phyloP scores from a whole-genome alignment of 2,888 invertebrate species.

The Hololepta plana region DNA sequence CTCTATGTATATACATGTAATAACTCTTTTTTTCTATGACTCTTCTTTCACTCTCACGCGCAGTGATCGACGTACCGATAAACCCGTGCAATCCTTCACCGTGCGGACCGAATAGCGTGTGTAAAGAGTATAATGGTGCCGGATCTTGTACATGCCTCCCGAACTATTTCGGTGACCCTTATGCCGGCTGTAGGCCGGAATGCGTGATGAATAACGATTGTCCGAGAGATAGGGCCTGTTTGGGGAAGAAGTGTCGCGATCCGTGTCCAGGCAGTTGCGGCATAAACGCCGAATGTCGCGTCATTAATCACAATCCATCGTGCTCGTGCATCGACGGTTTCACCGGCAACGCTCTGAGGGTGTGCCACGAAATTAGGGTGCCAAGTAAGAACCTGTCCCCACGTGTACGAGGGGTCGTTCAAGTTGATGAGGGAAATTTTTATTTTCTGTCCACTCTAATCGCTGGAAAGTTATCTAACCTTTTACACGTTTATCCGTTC shows the following conservation, averaged over 20 bases:
- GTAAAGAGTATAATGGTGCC: slow-evolving; percentile 54
- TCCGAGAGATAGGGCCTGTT: slow-evolving; percentile 49
- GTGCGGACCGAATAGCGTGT: slow-evolving; percentile 63
- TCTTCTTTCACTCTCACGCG: no score
- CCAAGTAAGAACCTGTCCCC: slow-evolving; percentile 22
- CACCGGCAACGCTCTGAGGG: slow-evolving; percentile 50
- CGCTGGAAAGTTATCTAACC: no score
- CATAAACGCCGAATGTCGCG: slow-evolving; percentile 55
- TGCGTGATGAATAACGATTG: slow-evolving; percentile 65
- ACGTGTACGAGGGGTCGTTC: no score
- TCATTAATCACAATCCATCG: slow-evolving; percentile 57
- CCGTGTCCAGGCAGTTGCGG: slow-evolving; percentile 66
- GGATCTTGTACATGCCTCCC: slow-evolving; percentile 60
- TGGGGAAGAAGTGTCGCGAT: slow-evolving; percentile 59
- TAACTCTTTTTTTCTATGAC: no score
- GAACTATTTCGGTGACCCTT: slow-evolving; percentile 62
- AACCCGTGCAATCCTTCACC: slow-evolving; percentile 64
- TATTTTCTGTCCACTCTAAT: no score
- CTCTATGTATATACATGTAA: no score
- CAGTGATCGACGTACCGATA: slow-evolving; percentile 30
- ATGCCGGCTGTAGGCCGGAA: slow-evolving; percentile 62
- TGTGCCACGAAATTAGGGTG: slow-evolving; percentile 28
- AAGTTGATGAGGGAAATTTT: no score
- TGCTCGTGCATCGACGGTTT: slow-evolving; percentile 57
- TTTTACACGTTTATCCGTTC: no score